Conservation (phyloP, 2,113 vertebrate species). For the Theropithecus gelada region DNA sequence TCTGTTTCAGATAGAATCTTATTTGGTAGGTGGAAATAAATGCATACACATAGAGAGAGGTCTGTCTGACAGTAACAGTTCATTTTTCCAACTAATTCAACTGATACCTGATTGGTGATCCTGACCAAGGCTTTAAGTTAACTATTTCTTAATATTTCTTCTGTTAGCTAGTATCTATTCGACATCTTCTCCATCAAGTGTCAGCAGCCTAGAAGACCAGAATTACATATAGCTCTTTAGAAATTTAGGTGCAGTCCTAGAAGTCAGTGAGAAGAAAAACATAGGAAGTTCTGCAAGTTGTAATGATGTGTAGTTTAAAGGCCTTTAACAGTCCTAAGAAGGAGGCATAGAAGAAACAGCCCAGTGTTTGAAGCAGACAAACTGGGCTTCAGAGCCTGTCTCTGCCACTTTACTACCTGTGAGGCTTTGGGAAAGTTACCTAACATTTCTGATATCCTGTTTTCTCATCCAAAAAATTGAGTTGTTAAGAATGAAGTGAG, state of each 20-base stretch:
- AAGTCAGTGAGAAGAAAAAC: background rate
- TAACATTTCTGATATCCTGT: background rate
- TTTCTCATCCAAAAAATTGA: background rate
- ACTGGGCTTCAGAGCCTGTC: background rate
- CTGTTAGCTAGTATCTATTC: background rate
- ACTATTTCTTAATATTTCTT: background rate
- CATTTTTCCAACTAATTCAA: background rate
- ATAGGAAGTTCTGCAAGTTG: fast-evolving
- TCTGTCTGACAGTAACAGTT: background rate
- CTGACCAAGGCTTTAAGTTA: background rate
- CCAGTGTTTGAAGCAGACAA: background rate
- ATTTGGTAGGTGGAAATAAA: background rate
- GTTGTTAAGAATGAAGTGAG: background rate
- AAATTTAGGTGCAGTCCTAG: background rate
- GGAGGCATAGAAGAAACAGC: background rate
- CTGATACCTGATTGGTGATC: background rate
- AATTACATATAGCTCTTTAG: background rate
- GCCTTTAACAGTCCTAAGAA: background rate
- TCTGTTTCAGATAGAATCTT: background rate
- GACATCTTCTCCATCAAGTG: background rate
- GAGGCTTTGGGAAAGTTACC: background rate
- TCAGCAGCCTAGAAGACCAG: background rate
- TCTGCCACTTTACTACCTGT: background rate
- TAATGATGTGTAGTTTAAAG: background rate
- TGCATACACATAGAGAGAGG: background rate